Conservation (phyloP, 1,140 invertebrate species). For the Diachasmimorpha longicaudata region DNA sequence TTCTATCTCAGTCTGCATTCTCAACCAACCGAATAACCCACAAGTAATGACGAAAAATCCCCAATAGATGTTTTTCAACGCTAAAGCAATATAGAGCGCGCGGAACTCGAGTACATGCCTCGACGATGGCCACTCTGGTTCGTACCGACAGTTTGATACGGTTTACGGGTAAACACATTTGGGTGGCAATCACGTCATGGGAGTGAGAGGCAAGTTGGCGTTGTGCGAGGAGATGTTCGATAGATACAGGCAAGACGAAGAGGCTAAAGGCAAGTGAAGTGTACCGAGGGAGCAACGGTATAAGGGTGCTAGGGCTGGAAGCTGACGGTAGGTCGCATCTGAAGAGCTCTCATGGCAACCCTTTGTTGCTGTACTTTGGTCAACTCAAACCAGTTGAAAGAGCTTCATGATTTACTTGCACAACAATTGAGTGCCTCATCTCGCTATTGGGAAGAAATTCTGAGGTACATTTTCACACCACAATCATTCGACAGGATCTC, state of each 20-base stretch:
- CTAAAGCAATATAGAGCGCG: not conserved
- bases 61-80: not conserved
- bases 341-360: slow-evolving; percentile 34
- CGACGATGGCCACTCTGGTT: slow-evolving; percentile 16
- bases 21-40: not conserved
- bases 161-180: slow-evolving; percentile 38
- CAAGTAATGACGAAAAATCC: not conserved
- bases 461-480: not conserved
- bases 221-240: not conserved
- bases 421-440: slow-evolving; percentile 11
- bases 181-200: slow-evolving; percentile 36
- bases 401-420: slow-evolving; percentile 28
- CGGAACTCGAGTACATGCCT: slow-evolving; percentile 12
- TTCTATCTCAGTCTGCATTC: no score
- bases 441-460: not conserved
- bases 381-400: not conserved
- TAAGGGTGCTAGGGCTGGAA: slow-evolving; percentile 10
- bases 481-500: not conserved
- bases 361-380: slow-evolving; percentile 32
- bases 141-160: slow-evolving; percentile 35
- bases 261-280: slow-evolving; percentile 26
- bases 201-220: slow-evolving; percentile 13
- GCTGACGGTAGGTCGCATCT: slow-evolving; percentile 18
- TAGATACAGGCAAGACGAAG: slow-evolving; percentile 1
- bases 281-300: not conserved